Evolutionary conservation across 2,888 invertebrate species (phyloP), one percentile per base, ranked within the genome.

Genomic region (Meiosimyza decipiens): DNA sequence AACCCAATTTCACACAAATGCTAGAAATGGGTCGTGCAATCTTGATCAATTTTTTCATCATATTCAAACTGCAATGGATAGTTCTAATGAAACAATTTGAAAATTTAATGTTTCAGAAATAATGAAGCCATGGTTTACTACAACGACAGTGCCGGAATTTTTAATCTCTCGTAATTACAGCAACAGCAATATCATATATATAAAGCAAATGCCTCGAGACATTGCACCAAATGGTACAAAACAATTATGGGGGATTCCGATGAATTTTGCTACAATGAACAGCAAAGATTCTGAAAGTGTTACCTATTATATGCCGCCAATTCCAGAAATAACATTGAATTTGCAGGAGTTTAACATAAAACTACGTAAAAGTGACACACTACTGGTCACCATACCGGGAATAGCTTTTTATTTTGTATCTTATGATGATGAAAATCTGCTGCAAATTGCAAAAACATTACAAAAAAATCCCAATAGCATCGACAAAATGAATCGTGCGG

Each of bases 401-500:
- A 85, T 84, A 1, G 83, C 86, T 7, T 82, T 85, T 82, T 93
- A 91, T 85, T 88, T 93, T 80, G 91, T 93, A 1, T 91, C 92
- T 80, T 95, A 95, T 77, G 93, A 94, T 66, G 81, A 82, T 0
- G 84, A 85, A 0, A 93, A 93, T 82, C 92, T 93, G 90, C 81
- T 86, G 1, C 87, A 90, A 0, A 89, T 96, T 6, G 91, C 91
- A 12, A 87, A 89, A 28, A 90, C 83, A 91, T 71, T 88, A 92
- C 90, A 91, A 7, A 88, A 89, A 4, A 89, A 89, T 60, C 93
- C 91, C 78, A 86, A 88, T 78, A 89, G 89, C 49, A 93, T 96
- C 71, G 91, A 93, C 76, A 89, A 91, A 1, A 91, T 92, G 64
- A 96, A 96, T 82, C 88, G 97, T 68, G 95, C 95, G 0, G 95